phyloP scores from a whole-genome alignment of 2,888 invertebrate genomes.

The Lasioglossum lativentre region DNA sequence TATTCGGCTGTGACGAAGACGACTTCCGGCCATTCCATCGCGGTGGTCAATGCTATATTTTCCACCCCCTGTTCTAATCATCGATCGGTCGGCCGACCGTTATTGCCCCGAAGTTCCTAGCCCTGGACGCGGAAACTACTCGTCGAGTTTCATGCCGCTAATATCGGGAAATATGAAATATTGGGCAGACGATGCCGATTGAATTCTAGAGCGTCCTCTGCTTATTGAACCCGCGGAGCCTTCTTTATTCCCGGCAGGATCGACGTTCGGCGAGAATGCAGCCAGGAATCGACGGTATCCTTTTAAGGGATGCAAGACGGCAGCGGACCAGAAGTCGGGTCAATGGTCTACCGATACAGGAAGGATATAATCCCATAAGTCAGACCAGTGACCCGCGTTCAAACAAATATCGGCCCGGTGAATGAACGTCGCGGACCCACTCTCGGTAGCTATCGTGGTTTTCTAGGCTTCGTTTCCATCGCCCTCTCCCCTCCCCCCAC shows the following conservation, averaged over 20 bases:
- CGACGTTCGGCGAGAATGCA: slow-evolving; percentile 46
- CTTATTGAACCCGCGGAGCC: slow-evolving; percentile 46
- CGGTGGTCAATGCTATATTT: background rate
- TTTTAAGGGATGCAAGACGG: slow-evolving; percentile 20
- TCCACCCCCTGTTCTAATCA: slow-evolving; percentile 20
- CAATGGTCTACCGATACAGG: slow-evolving; percentile 37
- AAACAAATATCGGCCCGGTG: slow-evolving; percentile 41
- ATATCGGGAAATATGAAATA: slow-evolving; percentile 62
- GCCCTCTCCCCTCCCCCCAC: too few relatives aligned
- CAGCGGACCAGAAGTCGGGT: background rate
- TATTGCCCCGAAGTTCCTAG: slow-evolving; percentile 25
- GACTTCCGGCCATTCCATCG: background rate
- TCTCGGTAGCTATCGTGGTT: background rate
- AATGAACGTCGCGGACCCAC: slow-evolving; percentile 7
- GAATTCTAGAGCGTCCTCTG: slow-evolving; percentile 51
- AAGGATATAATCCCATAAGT: slow-evolving; percentile 50
- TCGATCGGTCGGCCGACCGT: slow-evolving; percentile 35
- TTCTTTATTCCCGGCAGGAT: slow-evolving; percentile 53
- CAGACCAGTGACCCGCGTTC: slow-evolving; percentile 35
- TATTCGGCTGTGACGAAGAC: too few relatives aligned
- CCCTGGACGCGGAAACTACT: slow-evolving; percentile 28
- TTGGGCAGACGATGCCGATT: slow-evolving; percentile 56
- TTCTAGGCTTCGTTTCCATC: background rate
- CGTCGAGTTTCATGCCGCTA: slow-evolving; percentile 40
- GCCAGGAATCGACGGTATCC: slow-evolving; percentile 41